Evolutionary conservation across 2,113 vertebrate species (phyloP), one percentile per base, ranked within the genome.

Genomic region (Melanerpes aurifrons): DNA sequence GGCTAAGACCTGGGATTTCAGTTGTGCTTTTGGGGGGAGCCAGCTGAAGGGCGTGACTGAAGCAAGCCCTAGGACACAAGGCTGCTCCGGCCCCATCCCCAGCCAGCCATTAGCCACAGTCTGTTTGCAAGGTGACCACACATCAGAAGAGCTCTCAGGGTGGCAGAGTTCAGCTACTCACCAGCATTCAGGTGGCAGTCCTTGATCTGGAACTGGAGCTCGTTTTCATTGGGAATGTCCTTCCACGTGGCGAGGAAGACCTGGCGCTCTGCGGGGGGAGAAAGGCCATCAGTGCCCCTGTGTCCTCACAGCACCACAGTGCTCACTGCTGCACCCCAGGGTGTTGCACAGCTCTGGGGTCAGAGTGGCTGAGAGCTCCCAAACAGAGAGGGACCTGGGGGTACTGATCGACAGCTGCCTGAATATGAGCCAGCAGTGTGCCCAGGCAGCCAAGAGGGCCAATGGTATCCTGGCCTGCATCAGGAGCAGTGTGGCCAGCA

Each of bases 221-320:
- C 99, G 0, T 99, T 99, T 97, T 99, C 99, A 25, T 99, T 99
- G 43, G 99, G 99, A 90, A 99, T 99, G 96, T 99, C 99, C 63
- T 99, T 99, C 99, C 99, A 99, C 12, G 99, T 99, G 53, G 99
- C 99, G 68, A 99, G 98, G 97, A 99, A 99, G 88, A 99, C 99
- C 96, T 99, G 99, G 82, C 99, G 99, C 92, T 99, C 99, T 99
- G 71, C 7, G 62, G 74, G 63, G 73, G 2, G 11, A 82, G 94
- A 90, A 47, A 92, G 50, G 25, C 1, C 4, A 69, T 90, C 81
- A 82, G 72, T 32, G 58, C 26, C 37, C 29, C 58, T 24, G 47
- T 35, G 17, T 61, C 70, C 59, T 72, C 54, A 45, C 37, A 73
- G 68, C 71, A 76, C 24, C 1, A 0, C 1, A 59, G 21, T 68